Evolutionary conservation across 2,113 vertebrate species (phyloP).

Genomic region (Marmota monax): DNA sequence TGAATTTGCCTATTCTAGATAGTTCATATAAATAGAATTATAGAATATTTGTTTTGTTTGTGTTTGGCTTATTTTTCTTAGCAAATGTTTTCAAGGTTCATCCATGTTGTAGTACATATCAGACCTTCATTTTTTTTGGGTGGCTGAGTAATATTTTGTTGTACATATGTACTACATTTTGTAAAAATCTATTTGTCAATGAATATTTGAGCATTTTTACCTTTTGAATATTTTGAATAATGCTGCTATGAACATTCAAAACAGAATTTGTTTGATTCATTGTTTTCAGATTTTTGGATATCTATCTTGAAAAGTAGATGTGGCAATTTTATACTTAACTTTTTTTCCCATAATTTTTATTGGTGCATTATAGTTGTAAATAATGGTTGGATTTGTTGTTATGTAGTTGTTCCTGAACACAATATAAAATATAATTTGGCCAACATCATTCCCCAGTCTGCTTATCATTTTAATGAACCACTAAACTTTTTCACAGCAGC

Average conservation of each 20-base stretch:
- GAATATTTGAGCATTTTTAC: neutral
- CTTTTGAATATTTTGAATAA: neutral
- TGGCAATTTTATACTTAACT: neutral
- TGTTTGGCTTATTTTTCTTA: neutral
- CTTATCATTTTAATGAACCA: conserved; percentile 34
- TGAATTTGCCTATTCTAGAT: conserved; percentile 34
- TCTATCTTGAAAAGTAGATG: neutral
- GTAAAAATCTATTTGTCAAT: neutral
- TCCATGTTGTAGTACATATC: neutral
- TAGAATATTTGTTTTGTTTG: neutral
- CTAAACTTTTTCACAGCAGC: neutral
- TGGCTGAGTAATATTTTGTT: neutral
- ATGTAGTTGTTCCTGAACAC: no score
- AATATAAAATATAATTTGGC: no score
- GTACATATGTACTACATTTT: neutral
- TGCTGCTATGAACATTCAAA: neutral
- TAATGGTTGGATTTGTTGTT: no score
- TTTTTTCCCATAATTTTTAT: neutral
- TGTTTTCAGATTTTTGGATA: conserved; percentile 52
- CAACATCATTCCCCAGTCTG: no score
- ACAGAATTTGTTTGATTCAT: neutral
- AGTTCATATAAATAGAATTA: neutral
- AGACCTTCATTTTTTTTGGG: conserved; percentile 37
- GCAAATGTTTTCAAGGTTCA: conserved; percentile 11
- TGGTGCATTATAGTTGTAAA: no score